Evolutionary conservation across 2,797 vertebrate genomes (phyloP), one percentile per base, ranked within the genome.

Genomic region (Syngnathus acus): DNA sequence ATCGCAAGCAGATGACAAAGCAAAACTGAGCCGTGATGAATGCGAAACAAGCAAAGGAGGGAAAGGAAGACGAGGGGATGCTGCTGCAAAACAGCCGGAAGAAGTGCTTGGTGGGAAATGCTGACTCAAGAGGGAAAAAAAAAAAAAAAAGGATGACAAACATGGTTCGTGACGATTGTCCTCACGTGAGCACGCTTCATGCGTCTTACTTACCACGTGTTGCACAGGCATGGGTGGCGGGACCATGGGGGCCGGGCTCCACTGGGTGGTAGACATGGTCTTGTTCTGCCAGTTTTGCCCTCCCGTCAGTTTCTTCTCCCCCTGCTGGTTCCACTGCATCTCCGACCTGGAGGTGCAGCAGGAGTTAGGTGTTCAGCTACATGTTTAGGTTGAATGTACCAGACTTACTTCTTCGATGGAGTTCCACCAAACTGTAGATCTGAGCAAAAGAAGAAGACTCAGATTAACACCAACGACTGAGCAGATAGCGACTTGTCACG

Each of bases 391-490:
- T 1, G 55, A 21, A 19, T 45, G 58, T 0, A 54, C 9, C 32
- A 79, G 65, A 87, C 93, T 94, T 88, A 97, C 95, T 93, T 94
- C 87, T 96, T 96, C 75, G 89, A 89, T 64, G 89, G 87, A 32
- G 87, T 88, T 84, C 94, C 93, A 80, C 92, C 93, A 80, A 95
- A 94, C 84, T 94, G 93, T 87, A 95, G 90, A 91, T 94, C 95
- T 97, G 78, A 78, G 76, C 2, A 51, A 74, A 57, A 32, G 7
- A 42, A 17, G 50, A 55, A 0, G 16, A 50, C 16, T 19, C 16
- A 13, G 62, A 26, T 50, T 10, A 32, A 37, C 26, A 17, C 13
- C 19, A 17, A 6, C 14, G 14, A 37, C 0, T 37, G 5, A 37
- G 16, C 19, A 39, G 5, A 10, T 9, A 23, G 4, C 3, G 21